Evolutionary conservation across 2,797 vertebrate species (phyloP), one percentile per base, ranked within the genome.

Genomic region (Triplophysa yarkandensis): DNA sequence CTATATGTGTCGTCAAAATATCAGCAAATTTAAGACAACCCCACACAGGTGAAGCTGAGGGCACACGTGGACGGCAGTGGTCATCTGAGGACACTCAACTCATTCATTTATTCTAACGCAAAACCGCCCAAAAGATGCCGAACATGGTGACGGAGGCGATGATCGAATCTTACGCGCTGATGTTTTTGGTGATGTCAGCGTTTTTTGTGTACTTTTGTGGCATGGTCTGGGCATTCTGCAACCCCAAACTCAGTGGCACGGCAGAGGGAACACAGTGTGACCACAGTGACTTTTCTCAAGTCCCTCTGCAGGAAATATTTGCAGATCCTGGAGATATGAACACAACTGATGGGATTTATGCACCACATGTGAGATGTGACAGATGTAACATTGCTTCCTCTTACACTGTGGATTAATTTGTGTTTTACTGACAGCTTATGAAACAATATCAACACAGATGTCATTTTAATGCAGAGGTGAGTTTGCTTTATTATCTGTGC

Each of bases 201-300:
- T 94, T 94, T 82, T 93, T 93, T 75, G 10, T 92, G 17, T 94
- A 92, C 77, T 91, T 93, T 82, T 94, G 92, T 65, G 91, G 89
- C 11, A 94, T 94, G 92, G 89, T 94, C 3, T 94, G 93, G 93
- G 90, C 90, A 71, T 94, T 94, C 72, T 90, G 89, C 79, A 93
- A 93, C 82, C 92, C 92, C 16, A 93, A 93, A 82, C 79, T 92
- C 65, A 92, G 89, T 62, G 86, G 85, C 10, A 60, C 36, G 5
- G 88, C 87, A 34, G 88, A 89, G 1, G 85, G 83, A 62, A 68
- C 13, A 1, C 76, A 75, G 41, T 69, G 63, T 25, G 68, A 63
- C n/a, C 54, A 34, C 14, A 80, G 65, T 76, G 74, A 80, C 14
- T 73, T 68, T 36, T 68, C 65, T 7, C 73, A 81, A 3, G 36